phyloP scores from a whole-genome alignment of 1,140 invertebrate species.

The Centruroides vittatus region DNA sequence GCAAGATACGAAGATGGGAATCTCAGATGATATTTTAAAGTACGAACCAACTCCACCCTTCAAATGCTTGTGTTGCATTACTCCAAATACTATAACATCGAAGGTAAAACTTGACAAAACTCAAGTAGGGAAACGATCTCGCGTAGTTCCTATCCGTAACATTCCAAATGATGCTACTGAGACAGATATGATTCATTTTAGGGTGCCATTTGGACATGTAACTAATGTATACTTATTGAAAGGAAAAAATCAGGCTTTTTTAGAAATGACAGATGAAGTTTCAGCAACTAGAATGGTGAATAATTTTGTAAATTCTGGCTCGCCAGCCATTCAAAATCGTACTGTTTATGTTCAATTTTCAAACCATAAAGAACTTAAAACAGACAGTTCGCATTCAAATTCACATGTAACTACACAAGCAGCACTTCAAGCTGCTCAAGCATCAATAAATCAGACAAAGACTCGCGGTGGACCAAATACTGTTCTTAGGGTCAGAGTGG shows the following conservation, averaged over 20 bases:
- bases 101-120: constrained; percentile 73
- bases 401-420: constrained; percentile 62
- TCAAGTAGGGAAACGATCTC: constrained; percentile 55
- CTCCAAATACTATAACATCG: not conserved
- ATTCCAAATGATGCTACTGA: constrained; percentile 94
- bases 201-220: constrained; percentile 83
- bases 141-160: constrained; percentile 95
- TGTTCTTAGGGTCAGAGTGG: constrained; percentile 91
- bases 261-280: constrained; percentile 90
- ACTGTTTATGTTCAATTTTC: constrained; percentile 97
- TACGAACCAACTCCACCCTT: not conserved
- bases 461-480: constrained; percentile 86
- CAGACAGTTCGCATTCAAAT: constrained; percentile 83
- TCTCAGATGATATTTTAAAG: constrained; percentile 20
- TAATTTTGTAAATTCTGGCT: constrained; percentile 73
- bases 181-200: constrained; percentile 89
- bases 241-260: constrained; percentile 55
- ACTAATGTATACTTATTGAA: constrained; percentile 22
- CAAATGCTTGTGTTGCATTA: not conserved
- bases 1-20: constrained; percentile 34
- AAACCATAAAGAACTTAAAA: constrained; percentile 98
- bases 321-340: constrained; percentile 71
- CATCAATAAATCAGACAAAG: constrained; percentile 33
- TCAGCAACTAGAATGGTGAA: constrained; percentile 86
- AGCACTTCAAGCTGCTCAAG: constrained; percentile 48